A percentile compares a stretch with the other conserved stretches of the same genome.
Evolutionary conservation across 2,888 invertebrate genomes (phyloP).

Genomic region (Euproctis similis): DNA sequence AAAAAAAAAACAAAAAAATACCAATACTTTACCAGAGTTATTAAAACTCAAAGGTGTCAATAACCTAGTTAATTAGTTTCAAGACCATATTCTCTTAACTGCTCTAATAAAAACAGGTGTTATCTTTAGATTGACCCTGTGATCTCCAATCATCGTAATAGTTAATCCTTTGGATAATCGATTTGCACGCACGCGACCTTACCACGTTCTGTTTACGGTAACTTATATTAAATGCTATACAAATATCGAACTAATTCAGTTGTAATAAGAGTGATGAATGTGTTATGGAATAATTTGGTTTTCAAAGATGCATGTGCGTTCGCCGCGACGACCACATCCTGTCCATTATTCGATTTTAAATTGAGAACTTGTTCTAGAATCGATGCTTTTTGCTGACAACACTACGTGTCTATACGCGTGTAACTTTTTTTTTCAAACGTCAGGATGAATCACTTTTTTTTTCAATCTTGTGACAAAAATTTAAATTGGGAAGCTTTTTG

Average conservation of each 20-base stretch:
- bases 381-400: conserved; percentile 29
- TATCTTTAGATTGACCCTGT: conserved; percentile 35
- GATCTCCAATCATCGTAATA: conserved; percentile 35
- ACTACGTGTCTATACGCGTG: conserved; percentile 27
- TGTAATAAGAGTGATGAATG: conserved; percentile 4
- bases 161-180: conserved; percentile 47
- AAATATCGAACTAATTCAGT: conserved; percentile 6
- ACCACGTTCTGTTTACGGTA: conserved; percentile 22
- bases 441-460: conserved; percentile 14
- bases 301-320: conserved; percentile 36
- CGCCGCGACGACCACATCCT: conserved; percentile 52
- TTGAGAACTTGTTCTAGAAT: conserved; percentile 34
- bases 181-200: conserved; percentile 55
- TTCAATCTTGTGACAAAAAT: conserved; percentile 5
- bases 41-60: too few relatives aligned
- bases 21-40: too few relatives aligned
- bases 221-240: conserved; percentile 2
- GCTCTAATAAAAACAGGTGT: conserved; percentile 12
- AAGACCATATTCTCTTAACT: background rate
- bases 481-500: conserved; percentile 1
- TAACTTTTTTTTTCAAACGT: conserved; percentile 16
- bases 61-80: too few relatives aligned
- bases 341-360: conserved; percentile 45
- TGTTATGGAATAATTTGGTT: conserved; percentile 8
- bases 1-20: too few relatives aligned